Evolutionary conservation across 2,888 invertebrate species (phyloP), one percentile per base, ranked within the genome.

Genomic region (Pterostichus niger): DNA sequence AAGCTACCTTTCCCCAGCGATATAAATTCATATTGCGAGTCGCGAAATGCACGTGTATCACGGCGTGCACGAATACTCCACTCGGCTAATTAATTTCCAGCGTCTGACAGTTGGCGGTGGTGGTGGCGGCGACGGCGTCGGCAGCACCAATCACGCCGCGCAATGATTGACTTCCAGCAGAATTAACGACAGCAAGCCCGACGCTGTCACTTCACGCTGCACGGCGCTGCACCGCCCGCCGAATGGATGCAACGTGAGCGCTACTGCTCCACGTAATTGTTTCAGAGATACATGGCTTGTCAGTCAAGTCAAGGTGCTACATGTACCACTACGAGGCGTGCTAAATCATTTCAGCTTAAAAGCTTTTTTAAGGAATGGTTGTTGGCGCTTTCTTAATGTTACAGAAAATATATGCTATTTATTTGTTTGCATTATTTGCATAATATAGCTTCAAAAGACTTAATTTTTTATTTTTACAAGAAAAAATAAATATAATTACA

Each of bases 101-200:
- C 33, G 64, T 64, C 64, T 64, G 64, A 64, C 64, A 64, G n/a
- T n/a, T n/a, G 35, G 64, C 64, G 64, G 40, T 35, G n/a, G 33
- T 10, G 33, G n/a, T 10, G 49, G n/a, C n/a, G 49, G 4, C 49
- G n/a, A 2, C 59, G 54, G 46, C 56, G 56, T 17, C 56, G 56
- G 52, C 49, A 13, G 35, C 64, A 35, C 64, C 64, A 64, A 64
- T 64, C 64, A 64, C 64, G 64, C 64, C 64, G 64, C 49, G 13
- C 64, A 64, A 64, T 64, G 64, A 64, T 64, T 64, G 64, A 64
- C 64, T 64, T 64, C 35, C 31, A 64, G 64, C 33, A 33, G 64
- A 64, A 64, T 64, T 64, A 64, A 64, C 64, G 64, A 64, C 64
- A 64, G 35, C 64, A 11, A 31, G 31, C 7, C 59, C 64, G 64